Evolutionary conservation across 1,140 invertebrate genomes (phyloP).

Genomic region (Macrocentrus cingulum): DNA sequence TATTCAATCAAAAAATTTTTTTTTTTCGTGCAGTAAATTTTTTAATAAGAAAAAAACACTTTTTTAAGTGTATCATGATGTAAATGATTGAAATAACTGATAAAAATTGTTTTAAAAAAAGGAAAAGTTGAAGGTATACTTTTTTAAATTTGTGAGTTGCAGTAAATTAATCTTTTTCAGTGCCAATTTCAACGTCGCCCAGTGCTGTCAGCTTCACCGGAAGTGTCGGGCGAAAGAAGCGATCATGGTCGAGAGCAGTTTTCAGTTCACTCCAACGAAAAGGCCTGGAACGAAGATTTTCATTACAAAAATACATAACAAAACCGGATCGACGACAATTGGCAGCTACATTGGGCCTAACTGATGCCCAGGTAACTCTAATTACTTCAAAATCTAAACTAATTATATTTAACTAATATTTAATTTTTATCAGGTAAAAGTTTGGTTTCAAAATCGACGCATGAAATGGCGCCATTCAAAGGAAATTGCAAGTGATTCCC

Average conservation of each 20-base stretch:
- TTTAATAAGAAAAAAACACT: too few relatives aligned
- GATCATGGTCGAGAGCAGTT: constrained; percentile 92
- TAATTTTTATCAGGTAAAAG: constrained; percentile 71
- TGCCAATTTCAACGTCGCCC: constrained; percentile 28
- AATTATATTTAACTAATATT: constrained; percentile 19
- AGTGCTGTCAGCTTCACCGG: constrained; percentile 25
- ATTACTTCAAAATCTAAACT: background rate
- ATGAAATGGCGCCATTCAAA: constrained; percentile 92
- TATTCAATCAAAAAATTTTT: too few relatives aligned
- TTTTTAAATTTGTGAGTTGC: background rate
- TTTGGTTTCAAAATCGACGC: constrained; percentile 91
- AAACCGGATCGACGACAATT: constrained; percentile 90
- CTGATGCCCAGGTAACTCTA: constrained; percentile 74
- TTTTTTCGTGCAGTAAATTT: too few relatives aligned
- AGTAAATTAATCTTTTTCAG: too few relatives aligned
- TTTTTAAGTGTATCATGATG: too few relatives aligned
- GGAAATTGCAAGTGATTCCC: constrained; percentile 60
- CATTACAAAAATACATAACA: constrained; percentile 92
- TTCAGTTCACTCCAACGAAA: constrained; percentile 90
- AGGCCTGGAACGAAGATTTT: constrained; percentile 86
- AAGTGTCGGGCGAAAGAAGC: constrained; percentile 69
- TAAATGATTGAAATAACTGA: too few relatives aligned
- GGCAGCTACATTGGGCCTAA: constrained; percentile 86
- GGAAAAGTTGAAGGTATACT: background rate
- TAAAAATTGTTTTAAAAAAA: too few relatives aligned